Evolutionary conservation across 2,113 vertebrate genomes (phyloP), one percentile per base, ranked within the genome.

Genomic region (Anser cygnoides): DNA sequence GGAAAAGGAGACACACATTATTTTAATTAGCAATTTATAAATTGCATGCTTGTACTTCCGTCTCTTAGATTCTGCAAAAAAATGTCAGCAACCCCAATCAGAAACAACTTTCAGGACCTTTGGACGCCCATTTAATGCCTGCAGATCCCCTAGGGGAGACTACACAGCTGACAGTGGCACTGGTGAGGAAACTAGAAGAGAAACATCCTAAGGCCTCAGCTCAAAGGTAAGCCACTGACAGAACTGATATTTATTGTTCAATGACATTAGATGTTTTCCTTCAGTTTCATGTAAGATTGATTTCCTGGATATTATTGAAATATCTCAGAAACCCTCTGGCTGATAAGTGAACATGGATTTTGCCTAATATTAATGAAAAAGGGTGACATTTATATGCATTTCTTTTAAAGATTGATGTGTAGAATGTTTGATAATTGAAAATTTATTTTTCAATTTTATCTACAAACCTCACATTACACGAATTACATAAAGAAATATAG

Each of bases 261-360:
- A 98, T 99, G 98, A 99, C 98, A 99, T 99, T 99, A 98, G 97
- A 98, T 98, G 98, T 98, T 98, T 99, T 98, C 98, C 98, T 99
- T 99, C 98, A 98, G 98, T 99, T 99, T 99, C 98, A 98, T 98
- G 98, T 99, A 98, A 99, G 98, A 98, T 98, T 98, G 98, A 99
- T 99, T 98, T 98, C 98, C 97, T 98, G 97, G 98, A 98, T 98
- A 98, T 98, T 98, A 98, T 98, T 98, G 98, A 99, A 99, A 99
- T 99, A 99, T 98, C 98, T 99, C 98, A 96, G 96, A 98, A 98
- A 97, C 98, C 98, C 98, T 98, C 96, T 95, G 98, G 98, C 98
- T 98, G 97, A 96, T 95, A 97, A 98, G 98, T 96, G 94, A 95
- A 97, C 95, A 74, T 96, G 91, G 94, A 97, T 98, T 98, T 87